Conservation (phyloP, 2,113 vertebrate species). For the Scopus umbretta region DNA sequence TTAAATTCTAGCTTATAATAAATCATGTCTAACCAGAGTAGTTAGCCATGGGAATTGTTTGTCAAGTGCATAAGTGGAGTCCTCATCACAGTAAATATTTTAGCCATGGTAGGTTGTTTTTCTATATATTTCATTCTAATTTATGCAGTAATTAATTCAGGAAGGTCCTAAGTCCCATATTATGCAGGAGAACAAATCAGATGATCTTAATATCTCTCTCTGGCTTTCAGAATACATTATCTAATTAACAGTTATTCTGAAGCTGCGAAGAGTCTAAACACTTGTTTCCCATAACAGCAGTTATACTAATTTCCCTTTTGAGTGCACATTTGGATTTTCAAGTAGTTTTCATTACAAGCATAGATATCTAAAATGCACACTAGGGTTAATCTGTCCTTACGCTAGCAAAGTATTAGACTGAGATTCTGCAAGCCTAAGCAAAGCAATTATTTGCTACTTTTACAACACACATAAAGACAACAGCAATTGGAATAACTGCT, state of each 20-base stretch:
- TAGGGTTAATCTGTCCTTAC: constrained; percentile 57
- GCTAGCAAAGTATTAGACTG: constrained; percentile 44
- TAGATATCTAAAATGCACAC: constrained; percentile 47
- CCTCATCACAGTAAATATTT: neutral
- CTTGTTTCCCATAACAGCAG: constrained; percentile 67
- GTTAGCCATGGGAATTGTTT: neutral
- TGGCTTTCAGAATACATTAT: constrained; percentile 27
- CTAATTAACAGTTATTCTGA: constrained; percentile 67
- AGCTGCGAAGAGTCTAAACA: constrained; percentile 66
- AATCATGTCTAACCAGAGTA: neutral
- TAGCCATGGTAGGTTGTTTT: neutral
- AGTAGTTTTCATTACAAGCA: constrained; percentile 57
- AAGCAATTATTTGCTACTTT: constrained; percentile 53
- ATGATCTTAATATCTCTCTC: constrained; percentile 27
- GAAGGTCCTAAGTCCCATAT: neutral
- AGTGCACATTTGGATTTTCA: constrained; percentile 64
- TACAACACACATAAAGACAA: constrained; percentile 8
- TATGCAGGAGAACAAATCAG: constrained; percentile 18
- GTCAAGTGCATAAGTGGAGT: neutral
- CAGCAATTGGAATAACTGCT: constrained; percentile 6
- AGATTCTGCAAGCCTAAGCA: constrained; percentile 36
- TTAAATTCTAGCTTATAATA: neutral
- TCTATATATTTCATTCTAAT: neutral
- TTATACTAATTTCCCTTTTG: constrained; percentile 69
- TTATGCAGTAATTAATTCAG: constrained; percentile 32